These are phyloP conservation scores for Dysmachus trigonus DNA, from an alignment of 2,888 invertebrate genomes.

Conservation along the genomic window DNA sequence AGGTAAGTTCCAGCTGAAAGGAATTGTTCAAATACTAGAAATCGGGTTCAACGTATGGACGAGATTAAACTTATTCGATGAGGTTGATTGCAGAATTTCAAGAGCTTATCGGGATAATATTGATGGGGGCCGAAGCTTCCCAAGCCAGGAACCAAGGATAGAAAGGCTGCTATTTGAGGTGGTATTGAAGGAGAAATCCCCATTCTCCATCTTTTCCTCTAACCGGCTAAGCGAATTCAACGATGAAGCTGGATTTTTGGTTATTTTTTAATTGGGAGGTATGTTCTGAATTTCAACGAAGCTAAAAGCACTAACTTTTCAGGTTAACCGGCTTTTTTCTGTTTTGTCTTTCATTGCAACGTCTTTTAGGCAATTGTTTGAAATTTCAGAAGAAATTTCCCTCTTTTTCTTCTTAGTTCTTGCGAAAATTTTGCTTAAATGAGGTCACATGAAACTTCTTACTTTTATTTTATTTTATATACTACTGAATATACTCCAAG, in stretches of 20 bases:
- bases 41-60: constrained; percentile 34
- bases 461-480: background rate
- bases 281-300: background rate
- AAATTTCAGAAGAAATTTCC: background rate
- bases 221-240: background rate
- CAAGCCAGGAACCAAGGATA: background rate
- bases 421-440: background rate
- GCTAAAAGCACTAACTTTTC: background rate
- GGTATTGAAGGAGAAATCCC: background rate
- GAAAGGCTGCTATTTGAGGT: background rate
- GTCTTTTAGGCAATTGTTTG: background rate
- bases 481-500: too few relatives aligned
- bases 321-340: background rate
- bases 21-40: constrained; percentile 43
- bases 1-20: constrained; percentile 42
- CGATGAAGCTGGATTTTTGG: background rate
- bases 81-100: constrained; percentile 34
- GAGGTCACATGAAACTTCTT: background rate
- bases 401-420: background rate
- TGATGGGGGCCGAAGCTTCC: background rate
- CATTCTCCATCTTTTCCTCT: background rate
- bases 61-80: constrained; percentile 38
- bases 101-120: constrained; percentile 32
- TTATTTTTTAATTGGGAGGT: constrained; percentile 7
- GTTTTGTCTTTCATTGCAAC: background rate